Conservation (phyloP, 2,888 invertebrate species). For the Agrypnus murinus region DNA sequence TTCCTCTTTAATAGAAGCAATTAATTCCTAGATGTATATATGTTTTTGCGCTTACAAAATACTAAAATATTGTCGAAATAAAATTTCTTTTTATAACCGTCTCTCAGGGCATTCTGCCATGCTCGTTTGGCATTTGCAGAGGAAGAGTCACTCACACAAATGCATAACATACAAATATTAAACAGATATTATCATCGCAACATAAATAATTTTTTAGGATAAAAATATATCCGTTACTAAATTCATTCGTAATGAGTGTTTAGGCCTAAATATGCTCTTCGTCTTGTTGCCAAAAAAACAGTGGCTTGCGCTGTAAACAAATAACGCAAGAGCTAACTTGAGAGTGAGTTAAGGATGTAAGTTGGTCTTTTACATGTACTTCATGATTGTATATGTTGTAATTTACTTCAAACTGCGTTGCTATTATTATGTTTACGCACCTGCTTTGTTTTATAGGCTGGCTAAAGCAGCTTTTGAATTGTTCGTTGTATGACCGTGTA, state of each 20-base stretch:
- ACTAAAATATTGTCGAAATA: constrained; percentile 19
- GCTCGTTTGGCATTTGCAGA: constrained; percentile 9
- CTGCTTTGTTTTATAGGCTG: too few species aligned
- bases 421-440: constrained; percentile 16
- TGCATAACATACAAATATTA: not conserved
- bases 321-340: constrained; percentile 9
- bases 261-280: constrained; percentile 16
- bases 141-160: not conserved
- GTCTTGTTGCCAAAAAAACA: too few species aligned
- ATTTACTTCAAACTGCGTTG: constrained; percentile 25
- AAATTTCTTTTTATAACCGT: constrained; percentile 26
- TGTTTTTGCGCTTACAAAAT: constrained; percentile 1
- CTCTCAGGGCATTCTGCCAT: constrained; percentile 28
- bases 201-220: too few species aligned
- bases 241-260: constrained; percentile 11
- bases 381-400: constrained; percentile 15
- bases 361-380: not conserved
- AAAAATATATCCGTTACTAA: constrained; percentile 15
- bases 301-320: constrained; percentile 5
- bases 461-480: too few species aligned
- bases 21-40: constrained; percentile 1
- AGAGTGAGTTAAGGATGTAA: too few species aligned
- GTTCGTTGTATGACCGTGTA: too few species aligned
- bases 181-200: too few species aligned
- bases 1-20: constrained; percentile 8